Base-by-base conservation (phyloP, 2,888 invertebrate genomes). In the Petrolisthes manimaculis region DNA sequence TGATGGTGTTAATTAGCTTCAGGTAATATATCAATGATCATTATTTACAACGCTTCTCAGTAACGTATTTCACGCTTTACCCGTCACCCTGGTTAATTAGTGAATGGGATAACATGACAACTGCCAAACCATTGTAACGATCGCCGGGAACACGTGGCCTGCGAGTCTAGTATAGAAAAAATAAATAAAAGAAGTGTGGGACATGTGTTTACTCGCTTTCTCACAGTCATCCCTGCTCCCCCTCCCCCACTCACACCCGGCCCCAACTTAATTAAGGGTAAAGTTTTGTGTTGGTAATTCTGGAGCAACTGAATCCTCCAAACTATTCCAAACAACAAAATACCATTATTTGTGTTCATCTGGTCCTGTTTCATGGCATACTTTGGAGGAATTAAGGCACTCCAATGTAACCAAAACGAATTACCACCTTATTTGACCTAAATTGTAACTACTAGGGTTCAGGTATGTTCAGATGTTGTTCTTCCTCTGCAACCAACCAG, bases 1-100 rank as follows among this genome's bases (percentile, higher is more conserved):
- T 18, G 81, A 4, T 9, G 86, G 67, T 82, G 82, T 86, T 86
- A 86, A 80, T 86, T 79, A 53, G 77, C 71, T 86, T 82, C 75
- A 77, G 86, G 75, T 82, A 86, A 86, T 71, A 77, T 21, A 53
- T 53, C 77, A 54, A 86, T 75, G 53, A 86, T 75, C 82, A 75
- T 75, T 82, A 82, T 86, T 86, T 86, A 86, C 74, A 71, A 67
- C 75, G 77, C 71, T 24, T 37, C 82, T 75, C 77, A 86, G 71
- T 86, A 82, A 81, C 78, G 86, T 80, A 75, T 37, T 24, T 81
- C 74, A 81, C 54, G 77, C 8, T 78, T 61, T 9, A 69, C 55
- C 85, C 78, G 79, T 85, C 85, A 69, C 51, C 71, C 69, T 85
- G 85, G 79, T 85, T 85, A 80, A 85, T 85, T 85, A 80, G 85